Base-by-base conservation (phyloP, 2,888 invertebrate genomes). In the Philhelius pedissequus region DNA sequence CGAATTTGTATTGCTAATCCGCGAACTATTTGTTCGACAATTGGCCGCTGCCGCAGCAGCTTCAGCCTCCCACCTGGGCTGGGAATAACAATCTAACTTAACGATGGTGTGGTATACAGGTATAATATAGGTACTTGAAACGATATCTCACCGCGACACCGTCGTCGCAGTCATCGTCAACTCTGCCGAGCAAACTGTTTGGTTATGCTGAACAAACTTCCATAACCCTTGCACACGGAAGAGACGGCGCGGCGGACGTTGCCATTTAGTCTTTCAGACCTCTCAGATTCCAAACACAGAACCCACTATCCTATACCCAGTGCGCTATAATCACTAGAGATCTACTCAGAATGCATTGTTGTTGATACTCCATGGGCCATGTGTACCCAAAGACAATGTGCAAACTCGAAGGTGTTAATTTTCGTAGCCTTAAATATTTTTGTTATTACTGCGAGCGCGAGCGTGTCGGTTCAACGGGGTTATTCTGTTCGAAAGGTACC, bases 401-500 rank as follows among this genome's bases (percentile, higher is more conserved):
- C 79, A 74, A 70, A 50, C 70, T 70, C 70, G 70, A 89, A 91
- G 91, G 91, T 91, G 91, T 91, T 91, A 91, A 91, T 91, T 91
- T 91, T 89, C 89, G 88, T 89, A 76, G 89, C 88, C 88, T 89
- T 90, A 90, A 90, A 90, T 90, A 90, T 90, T 90, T 90, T 90
- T 90, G 89, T 89, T 91, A 90, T 90, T 90, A 90, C 90, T 89
- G 76, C 88, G 89, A 91, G 90, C 91, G 76, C 88, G 89, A 91
- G 90, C 91, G 90, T 91, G 91, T 89, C 90, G 90, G 91, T 90
- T 91, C 91, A 90, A 86, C 86, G 87, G 89, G 90, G 90, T 91
- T 90, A 91, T 87, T 80, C 76, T 80, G 79, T 80, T n/a, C n/a
- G 80, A 77, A 74, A 70, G 60, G 66, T 71, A 58, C 20, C 2